These are phyloP conservation scores for Tympanoctomys barrerae DNA, from an alignment of 2,797 vertebrate genomes.

Conservation along the genomic window DNA sequence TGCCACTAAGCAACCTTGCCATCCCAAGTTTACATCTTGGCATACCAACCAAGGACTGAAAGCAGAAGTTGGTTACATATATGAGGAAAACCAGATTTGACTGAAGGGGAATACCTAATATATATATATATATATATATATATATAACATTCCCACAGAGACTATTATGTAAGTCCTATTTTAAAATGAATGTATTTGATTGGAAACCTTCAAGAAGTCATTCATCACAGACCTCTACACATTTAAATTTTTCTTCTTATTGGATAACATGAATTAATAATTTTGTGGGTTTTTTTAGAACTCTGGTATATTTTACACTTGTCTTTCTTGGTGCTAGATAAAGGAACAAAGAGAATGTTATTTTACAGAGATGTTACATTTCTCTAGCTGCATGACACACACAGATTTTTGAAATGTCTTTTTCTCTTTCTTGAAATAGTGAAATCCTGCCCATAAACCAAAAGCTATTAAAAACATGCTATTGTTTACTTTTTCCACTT, in stretches of 20 bases:
- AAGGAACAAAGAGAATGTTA: not conserved
- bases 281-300: not conserved
- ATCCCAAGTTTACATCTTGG: conserved; percentile 31
- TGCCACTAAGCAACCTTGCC: not conserved
- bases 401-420: conserved; percentile 44
- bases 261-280: not conserved
- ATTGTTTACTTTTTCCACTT: conserved; percentile 68
- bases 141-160: not conserved
- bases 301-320: not conserved
- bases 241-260: not conserved
- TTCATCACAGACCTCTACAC: not conserved
- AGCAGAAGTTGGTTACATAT: not conserved
- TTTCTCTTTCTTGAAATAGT: conserved; percentile 64
- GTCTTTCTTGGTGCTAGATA: not conserved
- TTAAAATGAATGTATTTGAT: not conserved
- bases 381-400: conserved; percentile 39
- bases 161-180: not conserved
- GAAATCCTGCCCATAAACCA: conserved; percentile 78
- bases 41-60: not conserved
- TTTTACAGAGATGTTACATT: conserved; percentile 54
- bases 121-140: not conserved
- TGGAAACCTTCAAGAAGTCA: not conserved
- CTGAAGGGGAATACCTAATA: not conserved
- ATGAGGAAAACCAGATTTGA: conserved; percentile 6
- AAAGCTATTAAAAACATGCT: conserved; percentile 55